A percentile compares a stretch with the other conserved stretches of the same genome.
phyloP scores from a whole-genome alignment of 2,888 invertebrate species.

The Carabus problematicus region DNA sequence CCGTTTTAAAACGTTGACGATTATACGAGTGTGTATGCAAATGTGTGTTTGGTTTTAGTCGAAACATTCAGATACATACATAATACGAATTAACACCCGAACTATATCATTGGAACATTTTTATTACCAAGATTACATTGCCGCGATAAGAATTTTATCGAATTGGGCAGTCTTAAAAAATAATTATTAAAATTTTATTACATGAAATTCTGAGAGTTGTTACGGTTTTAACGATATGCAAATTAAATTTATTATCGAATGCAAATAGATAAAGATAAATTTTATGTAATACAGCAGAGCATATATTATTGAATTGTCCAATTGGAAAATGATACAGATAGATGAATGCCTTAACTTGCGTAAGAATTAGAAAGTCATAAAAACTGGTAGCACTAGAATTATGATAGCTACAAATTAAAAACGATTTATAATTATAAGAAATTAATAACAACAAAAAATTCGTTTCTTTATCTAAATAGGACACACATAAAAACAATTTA shows the following conservation, averaged over 20 bases:
- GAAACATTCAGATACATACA: constrained; percentile 7
- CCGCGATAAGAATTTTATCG: constrained; percentile 1
- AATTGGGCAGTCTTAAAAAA: background rate
- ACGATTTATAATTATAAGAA: too few relatives aligned
- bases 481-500: too few relatives aligned
- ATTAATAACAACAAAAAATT: too few relatives aligned
- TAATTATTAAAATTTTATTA: background rate
- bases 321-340: too few relatives aligned
- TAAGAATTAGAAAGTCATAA: too few relatives aligned
- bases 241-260: background rate
- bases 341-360: too few relatives aligned
- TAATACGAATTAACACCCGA: constrained; percentile 9
- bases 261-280: too few relatives aligned
- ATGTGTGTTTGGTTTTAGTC: constrained; percentile 29
- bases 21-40: constrained; percentile 30
- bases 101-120: constrained; percentile 1
- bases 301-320: too few relatives aligned
- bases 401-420: too few relatives aligned
- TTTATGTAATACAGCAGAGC: too few relatives aligned
- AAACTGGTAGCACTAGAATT: too few relatives aligned
- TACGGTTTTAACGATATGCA: background rate
- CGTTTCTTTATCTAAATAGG: too few relatives aligned
- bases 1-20: constrained; percentile 33
- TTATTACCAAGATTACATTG: constrained; percentile 3
- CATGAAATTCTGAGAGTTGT: background rate